Base-by-base conservation (phyloP, 1,140 invertebrate genomes). In the Subanguina moxae region DNA sequence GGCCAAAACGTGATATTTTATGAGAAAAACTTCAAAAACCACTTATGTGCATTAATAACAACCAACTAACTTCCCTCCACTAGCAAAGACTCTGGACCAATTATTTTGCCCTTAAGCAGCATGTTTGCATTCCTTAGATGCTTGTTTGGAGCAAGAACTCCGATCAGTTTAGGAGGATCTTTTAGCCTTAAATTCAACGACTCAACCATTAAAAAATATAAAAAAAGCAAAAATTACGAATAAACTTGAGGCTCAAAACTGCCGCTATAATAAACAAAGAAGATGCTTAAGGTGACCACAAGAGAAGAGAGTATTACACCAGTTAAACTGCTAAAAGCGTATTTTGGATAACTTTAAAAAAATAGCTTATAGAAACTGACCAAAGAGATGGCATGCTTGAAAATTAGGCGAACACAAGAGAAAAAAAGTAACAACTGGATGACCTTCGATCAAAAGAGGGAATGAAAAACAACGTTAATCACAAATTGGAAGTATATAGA, bases 81-180 rank as follows among this genome's bases (percentile, higher is more conserved):
- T 11, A 81, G 59, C 46, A 80, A 68, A n/a, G 75, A 80, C 62
- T 80, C 78, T 3, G 78, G 78, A 21, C 78, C 78, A 19, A 9
- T 19, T 45, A 80, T 70, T 68, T 78, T 57, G 11, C 72, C 78
- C 27, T 82, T 70, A 15, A 80, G 59, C 23, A 80, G 59, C 7
- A 73, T 28, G 13, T 70, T 52, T 0, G 73, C 68, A 38, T 71
- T 71, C 8, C 62, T 48, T 17, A 81, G 57, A 42, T 64, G 52
- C 13, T 71, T 70, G 27, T 78, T 78, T 5, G 67, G 64, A 0
- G 64, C 38, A 7, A 78, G 64, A 25, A 67, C 28, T 28, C 77
- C 77, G 5, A 45, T 43, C 7, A 78, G 57, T 25, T 42, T 28
- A 7, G 74, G 76, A 0, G 78, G 78, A 7, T 65, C 25, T 17